Base-by-base conservation (phyloP, 2,113 vertebrate genomes). In the Callopanchax toddi region DNA sequence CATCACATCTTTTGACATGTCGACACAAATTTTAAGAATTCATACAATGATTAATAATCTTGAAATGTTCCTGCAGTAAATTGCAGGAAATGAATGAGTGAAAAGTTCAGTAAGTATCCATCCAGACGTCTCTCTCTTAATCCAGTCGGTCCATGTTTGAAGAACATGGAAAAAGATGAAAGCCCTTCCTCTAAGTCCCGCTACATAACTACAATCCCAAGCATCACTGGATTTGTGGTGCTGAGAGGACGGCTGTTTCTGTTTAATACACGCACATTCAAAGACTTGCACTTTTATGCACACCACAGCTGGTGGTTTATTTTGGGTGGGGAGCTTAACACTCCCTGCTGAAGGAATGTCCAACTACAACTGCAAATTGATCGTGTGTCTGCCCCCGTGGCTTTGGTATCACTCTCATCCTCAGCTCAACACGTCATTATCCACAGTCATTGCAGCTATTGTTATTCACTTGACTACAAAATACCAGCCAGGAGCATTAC, bases 301-400 rank as follows among this genome's bases (percentile, higher is more conserved):
- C 57, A 70, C 34, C 79, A 73, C 88, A 90, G 84, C 86, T 89
- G 86, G 67, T 54, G 63, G 65, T 80, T 81, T 90, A 89, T 91
- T 89, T 89, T 7, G 58, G 67, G 79, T 53, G 11, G 22, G 21
- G 56, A 69, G 77, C 60, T 89, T 76, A 86, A 59, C 71, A 46
- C 81, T 81, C 42, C 45, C 34, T 62, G 42, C 56, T 51, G 11
- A 59, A 72, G 71, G 74, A 71, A 45, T 59, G 67, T 81, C 48
- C 59, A 65, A 78, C 75, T 68, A 78, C 74, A 86, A 88, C 77
- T 67, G 64, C 74, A 86, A 89, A 88, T 79, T 74, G 74, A 85
- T 80, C 11, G 5, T 79, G 61, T 77, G 65, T 85, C 82, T 66
- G 73, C 60, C 22, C 22, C 22, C 0, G 25, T 26, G 66, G 71